Conservation (phyloP, 2,113 vertebrate species). For the Daboia siamensis region DNA sequence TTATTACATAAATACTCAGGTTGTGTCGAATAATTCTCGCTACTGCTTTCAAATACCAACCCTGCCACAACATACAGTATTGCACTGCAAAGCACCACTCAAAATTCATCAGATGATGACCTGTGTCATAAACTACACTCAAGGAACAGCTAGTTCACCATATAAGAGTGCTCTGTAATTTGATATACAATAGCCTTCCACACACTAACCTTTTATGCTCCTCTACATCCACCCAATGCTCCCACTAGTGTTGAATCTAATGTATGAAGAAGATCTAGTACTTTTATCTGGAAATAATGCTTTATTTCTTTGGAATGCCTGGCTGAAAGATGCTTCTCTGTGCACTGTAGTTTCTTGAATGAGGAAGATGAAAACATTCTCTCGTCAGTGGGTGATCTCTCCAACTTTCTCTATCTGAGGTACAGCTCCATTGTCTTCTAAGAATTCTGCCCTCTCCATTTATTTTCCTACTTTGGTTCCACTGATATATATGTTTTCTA, state of each 20-base stretch:
- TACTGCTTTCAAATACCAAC: not conserved
- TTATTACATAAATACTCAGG: not conserved
- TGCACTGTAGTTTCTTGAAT: not conserved
- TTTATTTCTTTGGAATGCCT: not conserved
- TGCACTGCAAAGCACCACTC: not conserved
- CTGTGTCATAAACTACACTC: not conserved
- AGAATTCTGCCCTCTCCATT: not conserved
- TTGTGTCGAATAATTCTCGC: not conserved
- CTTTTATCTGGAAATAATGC: not conserved
- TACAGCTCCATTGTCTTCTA: not conserved
- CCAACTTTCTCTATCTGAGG: not conserved
- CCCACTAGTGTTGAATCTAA: not conserved
- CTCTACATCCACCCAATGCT: not conserved
- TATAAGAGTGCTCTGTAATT: not conserved
- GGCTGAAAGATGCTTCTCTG: not conserved
- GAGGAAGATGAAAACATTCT: not conserved
- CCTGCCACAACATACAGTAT: not conserved
- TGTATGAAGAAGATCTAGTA: not conserved
- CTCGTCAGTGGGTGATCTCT: not conserved
- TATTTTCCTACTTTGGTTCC: not conserved
- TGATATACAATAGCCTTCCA: not conserved
- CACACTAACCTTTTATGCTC: not conserved
- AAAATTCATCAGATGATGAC: not conserved
- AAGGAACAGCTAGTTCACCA: not conserved
- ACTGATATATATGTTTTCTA: not conserved